Conservation (phyloP, 2,888 invertebrate genomes). For the Erebia ligea region DNA sequence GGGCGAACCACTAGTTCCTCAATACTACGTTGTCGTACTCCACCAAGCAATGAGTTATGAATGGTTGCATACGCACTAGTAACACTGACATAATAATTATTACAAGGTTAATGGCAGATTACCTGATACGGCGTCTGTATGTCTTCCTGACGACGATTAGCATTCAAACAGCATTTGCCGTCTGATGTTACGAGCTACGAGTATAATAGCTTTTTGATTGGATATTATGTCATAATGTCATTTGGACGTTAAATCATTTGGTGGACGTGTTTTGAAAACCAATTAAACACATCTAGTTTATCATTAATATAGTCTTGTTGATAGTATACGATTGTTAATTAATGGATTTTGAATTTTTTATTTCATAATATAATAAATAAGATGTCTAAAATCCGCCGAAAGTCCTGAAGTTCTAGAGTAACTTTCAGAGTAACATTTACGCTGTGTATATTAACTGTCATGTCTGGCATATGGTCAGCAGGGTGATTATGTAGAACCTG, state of each 20-base stretch:
- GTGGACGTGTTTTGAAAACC: slow-evolving; percentile 11
- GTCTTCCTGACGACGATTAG: slow-evolving; percentile 25
- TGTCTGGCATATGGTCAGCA: too few species aligned
- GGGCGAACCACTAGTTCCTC: too few species aligned
- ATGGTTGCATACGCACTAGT: slow-evolving; percentile 7
- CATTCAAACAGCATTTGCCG: slow-evolving; percentile 33
- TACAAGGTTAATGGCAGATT: slow-evolving; percentile 45
- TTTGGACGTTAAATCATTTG: slow-evolving; percentile 9
- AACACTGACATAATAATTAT: slow-evolving; percentile 34
- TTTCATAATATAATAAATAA: too few species aligned
- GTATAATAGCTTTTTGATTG: slow-evolving; percentile 32
- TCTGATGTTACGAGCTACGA: slow-evolving; percentile 19
- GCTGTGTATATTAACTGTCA: too few species aligned
- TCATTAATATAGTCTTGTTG: background rate
- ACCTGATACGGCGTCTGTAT: slow-evolving; percentile 38
- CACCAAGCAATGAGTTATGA: slow-evolving; percentile 4
- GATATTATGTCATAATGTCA: slow-evolving; percentile 14
- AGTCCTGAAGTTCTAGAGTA: too few species aligned
- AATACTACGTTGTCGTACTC: background rate
- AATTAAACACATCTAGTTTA: background rate
- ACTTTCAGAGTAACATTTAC: too few species aligned
- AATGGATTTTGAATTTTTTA: too few species aligned
- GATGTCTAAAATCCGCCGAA: too few species aligned
- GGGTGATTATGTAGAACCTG: too few species aligned
- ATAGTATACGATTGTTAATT: background rate